Evolutionary conservation across 2,888 invertebrate species (phyloP).

Genomic region (Pogonocherus hispidulus): DNA sequence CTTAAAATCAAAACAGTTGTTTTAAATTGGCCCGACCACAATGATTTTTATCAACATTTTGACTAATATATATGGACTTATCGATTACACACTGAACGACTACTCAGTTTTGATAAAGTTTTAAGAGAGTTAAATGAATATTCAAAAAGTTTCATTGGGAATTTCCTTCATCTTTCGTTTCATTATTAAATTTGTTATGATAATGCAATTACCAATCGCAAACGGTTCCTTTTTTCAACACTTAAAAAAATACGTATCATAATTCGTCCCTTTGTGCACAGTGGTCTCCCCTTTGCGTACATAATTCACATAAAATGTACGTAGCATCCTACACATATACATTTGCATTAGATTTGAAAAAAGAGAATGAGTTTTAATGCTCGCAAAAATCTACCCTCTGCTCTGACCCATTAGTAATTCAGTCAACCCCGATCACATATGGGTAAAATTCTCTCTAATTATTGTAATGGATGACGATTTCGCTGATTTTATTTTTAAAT

Average conservation of each 20-base stretch:
- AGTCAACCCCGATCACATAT: slow-evolving; percentile 65
- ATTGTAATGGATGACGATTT: slow-evolving; percentile 66
- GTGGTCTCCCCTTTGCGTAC: slow-evolving; percentile 39
- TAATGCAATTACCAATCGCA: background rate
- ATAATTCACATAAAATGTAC: slow-evolving; percentile 47
- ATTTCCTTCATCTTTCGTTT: no score
- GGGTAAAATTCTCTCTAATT: slow-evolving; percentile 64
- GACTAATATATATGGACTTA: no score
- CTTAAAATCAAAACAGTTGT: no score
- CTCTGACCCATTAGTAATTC: slow-evolving; percentile 63
- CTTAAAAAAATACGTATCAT: slow-evolving; percentile 37
- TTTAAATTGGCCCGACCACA: no score
- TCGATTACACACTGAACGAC: no score
- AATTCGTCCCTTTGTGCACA: slow-evolving; percentile 38
- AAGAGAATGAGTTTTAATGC: slow-evolving; percentile 55
- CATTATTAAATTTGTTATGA: no score
- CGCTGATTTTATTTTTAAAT: slow-evolving; percentile 64
- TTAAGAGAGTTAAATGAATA: no score
- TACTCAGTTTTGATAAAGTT: no score
- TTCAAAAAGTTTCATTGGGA: no score
- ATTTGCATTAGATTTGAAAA: slow-evolving; percentile 51
- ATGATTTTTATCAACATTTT: no score
- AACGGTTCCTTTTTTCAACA: slow-evolving; percentile 7
- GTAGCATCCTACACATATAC: slow-evolving; percentile 47
- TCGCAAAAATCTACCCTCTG: slow-evolving; percentile 59